Evolutionary conservation across 2,113 vertebrate genomes (phyloP).

Genomic region (Sminthopsis crassicaudata): DNA sequence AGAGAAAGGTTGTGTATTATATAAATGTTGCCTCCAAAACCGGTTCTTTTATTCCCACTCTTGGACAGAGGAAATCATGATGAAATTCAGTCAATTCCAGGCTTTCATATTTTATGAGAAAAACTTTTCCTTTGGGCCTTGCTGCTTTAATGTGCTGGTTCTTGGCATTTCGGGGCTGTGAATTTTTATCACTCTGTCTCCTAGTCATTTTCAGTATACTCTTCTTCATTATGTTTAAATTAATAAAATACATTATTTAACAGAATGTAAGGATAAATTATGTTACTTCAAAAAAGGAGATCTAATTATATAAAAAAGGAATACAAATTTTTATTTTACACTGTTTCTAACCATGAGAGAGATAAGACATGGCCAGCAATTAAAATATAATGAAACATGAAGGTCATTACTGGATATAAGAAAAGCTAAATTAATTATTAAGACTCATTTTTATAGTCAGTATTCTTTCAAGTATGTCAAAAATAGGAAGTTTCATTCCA

Average conservation of each 20-base stretch:
- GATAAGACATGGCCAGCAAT: conserved; percentile 49
- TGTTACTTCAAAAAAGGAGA: conserved; percentile 55
- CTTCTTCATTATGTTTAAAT: conserved; percentile 73
- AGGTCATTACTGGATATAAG: conserved; percentile 65
- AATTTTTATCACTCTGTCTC: conserved; percentile 60
- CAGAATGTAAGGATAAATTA: conserved; percentile 70
- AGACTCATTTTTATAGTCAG: conserved; percentile 58
- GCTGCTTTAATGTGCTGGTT: conserved; percentile 32
- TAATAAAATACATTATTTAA: conserved; percentile 74
- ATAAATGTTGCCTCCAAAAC: neutral
- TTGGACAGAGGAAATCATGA: neutral
- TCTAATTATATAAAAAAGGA: conserved; percentile 65
- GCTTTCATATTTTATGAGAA: conserved; percentile 7
- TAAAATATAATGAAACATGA: conserved; percentile 75
- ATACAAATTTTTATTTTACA: conserved; percentile 58
- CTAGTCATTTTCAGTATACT: conserved; percentile 44
- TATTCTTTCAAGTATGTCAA: conserved; percentile 58
- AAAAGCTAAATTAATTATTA: conserved; percentile 72
- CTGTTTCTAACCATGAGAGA: conserved; percentile 53
- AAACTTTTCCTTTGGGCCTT: neutral
- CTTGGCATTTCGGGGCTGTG: conserved; percentile 35
- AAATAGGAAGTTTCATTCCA: conserved; percentile 19
- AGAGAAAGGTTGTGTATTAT: neutral
- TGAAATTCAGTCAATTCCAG: neutral
- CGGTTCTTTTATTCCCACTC: neutral